Conservation (phyloP, 1,140 invertebrate species). For the Nylanderia fulva region DNA sequence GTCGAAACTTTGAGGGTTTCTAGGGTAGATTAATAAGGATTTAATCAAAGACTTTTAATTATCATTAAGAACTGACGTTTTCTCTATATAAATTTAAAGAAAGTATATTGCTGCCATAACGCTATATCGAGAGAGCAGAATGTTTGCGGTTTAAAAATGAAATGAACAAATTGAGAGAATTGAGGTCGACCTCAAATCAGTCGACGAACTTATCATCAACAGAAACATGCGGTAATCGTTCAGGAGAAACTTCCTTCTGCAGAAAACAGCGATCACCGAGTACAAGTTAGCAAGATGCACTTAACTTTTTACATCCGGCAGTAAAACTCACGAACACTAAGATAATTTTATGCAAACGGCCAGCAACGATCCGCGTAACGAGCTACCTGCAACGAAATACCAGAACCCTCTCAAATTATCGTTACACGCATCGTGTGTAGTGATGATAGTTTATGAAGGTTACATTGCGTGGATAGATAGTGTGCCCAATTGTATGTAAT, state of each 20-base stretch:
- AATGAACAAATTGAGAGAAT: conserved; percentile 36
- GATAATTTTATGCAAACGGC: conserved; percentile 62
- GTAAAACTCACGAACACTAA: conserved; percentile 42
- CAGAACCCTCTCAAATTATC: conserved; percentile 41
- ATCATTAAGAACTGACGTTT: too few relatives aligned
- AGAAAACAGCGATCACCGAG: conserved; percentile 33
- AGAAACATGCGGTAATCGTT: conserved; percentile 38
- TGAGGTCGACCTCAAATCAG: conserved; percentile 18
- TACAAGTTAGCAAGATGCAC: conserved; percentile 40
- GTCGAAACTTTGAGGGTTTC: neutral
- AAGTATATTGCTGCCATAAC: neutral
- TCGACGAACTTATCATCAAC: conserved; percentile 31
- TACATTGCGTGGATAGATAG: neutral
- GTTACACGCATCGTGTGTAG: conserved; percentile 18
- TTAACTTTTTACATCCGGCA: conserved; percentile 45
- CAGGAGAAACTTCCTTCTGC: neutral
- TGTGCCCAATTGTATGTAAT: neutral
- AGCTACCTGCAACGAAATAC: conserved; percentile 42
- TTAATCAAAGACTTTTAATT: neutral
- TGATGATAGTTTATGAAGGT: conserved; percentile 44
- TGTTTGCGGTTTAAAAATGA: neutral
- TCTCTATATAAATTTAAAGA: neutral
- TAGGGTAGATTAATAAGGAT: neutral
- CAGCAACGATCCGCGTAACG: conserved; percentile 43
- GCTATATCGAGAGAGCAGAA: neutral